Conservation (phyloP, 92 coral and sea anemone genomes). For the Galaxea fascicularis region DNA sequence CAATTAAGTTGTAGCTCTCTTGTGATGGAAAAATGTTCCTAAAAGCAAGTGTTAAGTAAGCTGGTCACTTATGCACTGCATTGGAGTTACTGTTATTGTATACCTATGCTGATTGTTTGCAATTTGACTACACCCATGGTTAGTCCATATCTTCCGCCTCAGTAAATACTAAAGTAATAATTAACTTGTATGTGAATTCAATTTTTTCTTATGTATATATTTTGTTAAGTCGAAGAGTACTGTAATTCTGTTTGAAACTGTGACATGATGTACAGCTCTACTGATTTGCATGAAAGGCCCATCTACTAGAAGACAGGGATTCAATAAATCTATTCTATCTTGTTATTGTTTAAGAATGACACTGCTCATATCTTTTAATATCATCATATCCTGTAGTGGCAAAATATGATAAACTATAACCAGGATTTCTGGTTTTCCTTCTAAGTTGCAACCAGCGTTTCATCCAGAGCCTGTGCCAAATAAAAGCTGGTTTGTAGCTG, state of each 20-base stretch:
- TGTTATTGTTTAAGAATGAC: neutral
- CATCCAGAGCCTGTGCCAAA: neutral
- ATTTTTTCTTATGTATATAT: too few species aligned
- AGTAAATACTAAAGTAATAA: too few species aligned
- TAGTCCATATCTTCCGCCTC: neutral
- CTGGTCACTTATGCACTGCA: too few species aligned
- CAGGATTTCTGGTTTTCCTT: neutral
- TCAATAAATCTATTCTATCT: too few species aligned
- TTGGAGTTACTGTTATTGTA: too few species aligned
- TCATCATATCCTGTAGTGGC: slow-evolving; percentile 5
- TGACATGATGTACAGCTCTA: too few species aligned
- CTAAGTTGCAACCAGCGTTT: neutral
- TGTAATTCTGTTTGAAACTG: neutral
- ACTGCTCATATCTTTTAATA: neutral
- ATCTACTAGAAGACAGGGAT: neutral
- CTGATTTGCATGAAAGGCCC: neutral
- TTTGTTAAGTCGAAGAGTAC: neutral
- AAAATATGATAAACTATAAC: neutral
- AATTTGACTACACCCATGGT: neutral
- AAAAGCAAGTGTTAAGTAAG: too few species aligned
- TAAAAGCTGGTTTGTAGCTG: neutral
- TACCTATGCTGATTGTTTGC: too few species aligned
- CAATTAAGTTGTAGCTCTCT: neutral
- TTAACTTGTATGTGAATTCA: too few species aligned
- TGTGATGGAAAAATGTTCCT: neutral